Evolutionary conservation across 2,888 invertebrate genomes (phyloP), one percentile per base, ranked within the genome.

Genomic region (Aphidoletes aphidimyza): DNA sequence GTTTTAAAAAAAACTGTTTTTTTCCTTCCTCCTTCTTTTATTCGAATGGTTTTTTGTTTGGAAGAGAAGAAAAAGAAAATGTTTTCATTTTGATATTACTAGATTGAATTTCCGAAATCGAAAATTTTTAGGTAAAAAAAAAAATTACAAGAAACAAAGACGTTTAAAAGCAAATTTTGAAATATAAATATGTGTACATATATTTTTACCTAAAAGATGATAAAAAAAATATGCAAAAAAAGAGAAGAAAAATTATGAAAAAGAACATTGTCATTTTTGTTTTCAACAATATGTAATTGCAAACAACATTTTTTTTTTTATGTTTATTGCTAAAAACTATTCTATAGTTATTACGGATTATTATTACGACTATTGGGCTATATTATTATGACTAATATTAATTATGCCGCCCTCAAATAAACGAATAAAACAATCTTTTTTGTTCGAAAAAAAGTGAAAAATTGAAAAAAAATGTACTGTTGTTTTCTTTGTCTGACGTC

Each of bases 371-470:
- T 54, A 54, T 54, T 54, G 54, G 54, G 54, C 54, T 47, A 17
- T 47, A 47, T 47, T 47, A 47, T 47, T 47, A 47, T 47, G 47
- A 47, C 47, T 54, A 54, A 69, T 81, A 81, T 81, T 37, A 81
- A 81, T 81, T 81, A 81, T 37, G 26, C 39, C 81, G 81, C 81
- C 81, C 81, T 81, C 39, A 37, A 81, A 81, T 81, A 81, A 81
- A 81, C 22, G 81, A 81, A 81, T 81, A 81, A 81, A 81, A 81
- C 39, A 81, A 81, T 22, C 36, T 37, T 37, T 81, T 81, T 81
- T 81, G 81, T 81, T 81, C 39, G 22, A 36, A n/a, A 81, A 54
- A 37, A 37, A 81, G 22, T 37, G 11, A 39, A 78, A 78, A 78
- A 78, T 36, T 36, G 36, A 37, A 78, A 34, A 22, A 54, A 54